Evolutionary conservation across 1,140 invertebrate genomes (phyloP).

Genomic region (Piezodorus guildinii): DNA sequence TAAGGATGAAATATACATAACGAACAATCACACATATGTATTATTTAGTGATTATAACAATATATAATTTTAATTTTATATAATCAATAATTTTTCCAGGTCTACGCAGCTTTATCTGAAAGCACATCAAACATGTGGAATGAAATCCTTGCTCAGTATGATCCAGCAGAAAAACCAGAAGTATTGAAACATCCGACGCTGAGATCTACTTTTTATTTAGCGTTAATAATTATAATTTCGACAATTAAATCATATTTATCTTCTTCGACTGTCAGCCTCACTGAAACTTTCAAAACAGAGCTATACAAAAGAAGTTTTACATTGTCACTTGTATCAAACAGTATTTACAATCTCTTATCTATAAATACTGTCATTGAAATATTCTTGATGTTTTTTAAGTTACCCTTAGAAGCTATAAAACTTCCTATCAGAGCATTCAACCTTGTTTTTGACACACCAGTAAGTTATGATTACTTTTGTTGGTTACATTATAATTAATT

Average conservation of each 20-base stretch:
- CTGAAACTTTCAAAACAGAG: conserved; percentile 23
- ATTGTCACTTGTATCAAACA: background rate
- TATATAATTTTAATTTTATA: no score
- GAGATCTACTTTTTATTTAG: background rate
- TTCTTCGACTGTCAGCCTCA: conserved; percentile 22
- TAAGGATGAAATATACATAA: no score
- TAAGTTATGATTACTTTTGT: background rate
- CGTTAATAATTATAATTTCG: background rate
- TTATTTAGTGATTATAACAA: no score
- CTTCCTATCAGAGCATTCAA: background rate
- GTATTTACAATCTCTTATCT: conserved; percentile 6
- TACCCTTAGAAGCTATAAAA: background rate
- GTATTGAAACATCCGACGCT: conserved; percentile 45
- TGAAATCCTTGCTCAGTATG: conserved; percentile 62
- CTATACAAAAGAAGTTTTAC: conserved; percentile 31
- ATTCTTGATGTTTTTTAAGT: background rate
- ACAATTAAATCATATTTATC: background rate
- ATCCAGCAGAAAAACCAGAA: conserved; percentile 57
- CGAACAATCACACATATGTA: no score
- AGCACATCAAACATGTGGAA: conserved; percentile 64
- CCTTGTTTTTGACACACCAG: background rate
- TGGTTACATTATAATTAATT: no score
- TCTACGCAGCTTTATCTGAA: conserved; percentile 52
- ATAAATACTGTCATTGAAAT: conserved; percentile 1
- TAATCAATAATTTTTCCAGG: conserved; percentile 29